These are phyloP conservation scores for Pollenia labialis DNA, from an alignment of 2,888 invertebrate genomes.

Conservation along the genomic window DNA sequence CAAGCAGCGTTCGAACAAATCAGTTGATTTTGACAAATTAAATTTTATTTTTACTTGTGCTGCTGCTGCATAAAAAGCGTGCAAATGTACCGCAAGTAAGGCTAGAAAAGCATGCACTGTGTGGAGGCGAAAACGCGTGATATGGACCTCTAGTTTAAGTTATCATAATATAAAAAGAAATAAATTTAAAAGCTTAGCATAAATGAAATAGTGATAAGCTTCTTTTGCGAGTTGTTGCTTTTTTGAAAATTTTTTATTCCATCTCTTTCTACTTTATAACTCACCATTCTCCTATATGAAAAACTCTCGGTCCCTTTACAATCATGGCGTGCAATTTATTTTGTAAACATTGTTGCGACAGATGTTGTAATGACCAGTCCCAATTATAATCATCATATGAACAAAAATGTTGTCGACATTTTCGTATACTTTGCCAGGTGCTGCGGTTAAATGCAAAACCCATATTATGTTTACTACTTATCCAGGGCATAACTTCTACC, in stretches of 20 bases:
- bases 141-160: too few relatives aligned
- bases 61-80: too few relatives aligned
- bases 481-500: slow-evolving; percentile 97
- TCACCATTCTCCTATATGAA: slow-evolving; percentile 99
- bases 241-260: neutral
- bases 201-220: too few relatives aligned
- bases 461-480: slow-evolving; percentile 99
- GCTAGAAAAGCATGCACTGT: too few relatives aligned
- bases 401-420: slow-evolving; percentile 94
- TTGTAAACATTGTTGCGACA: slow-evolving; percentile 92
- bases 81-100: too few relatives aligned
- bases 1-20: too few relatives aligned
- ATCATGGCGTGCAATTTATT: slow-evolving; percentile 93
- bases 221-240: too few relatives aligned
- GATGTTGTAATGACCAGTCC: slow-evolving; percentile 98
- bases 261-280: slow-evolving; percentile 76
- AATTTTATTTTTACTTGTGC: too few relatives aligned
- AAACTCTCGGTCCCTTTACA: slow-evolving; percentile 96
- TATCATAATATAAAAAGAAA: neutral
- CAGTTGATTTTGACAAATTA: too few relatives aligned
- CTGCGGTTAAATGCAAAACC: slow-evolving; percentile 97
- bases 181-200: too few relatives aligned
- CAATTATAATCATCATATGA: slow-evolving; percentile 99
- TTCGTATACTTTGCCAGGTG: slow-evolving; percentile 93
- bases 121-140: too few relatives aligned